Percentiles rank a stretch among this genome's conserved stretches.
These are phyloP conservation scores for Propithecus perrieri DNA, from an alignment of 2,797 vertebrate genomes.

Conservation along the genomic window DNA sequence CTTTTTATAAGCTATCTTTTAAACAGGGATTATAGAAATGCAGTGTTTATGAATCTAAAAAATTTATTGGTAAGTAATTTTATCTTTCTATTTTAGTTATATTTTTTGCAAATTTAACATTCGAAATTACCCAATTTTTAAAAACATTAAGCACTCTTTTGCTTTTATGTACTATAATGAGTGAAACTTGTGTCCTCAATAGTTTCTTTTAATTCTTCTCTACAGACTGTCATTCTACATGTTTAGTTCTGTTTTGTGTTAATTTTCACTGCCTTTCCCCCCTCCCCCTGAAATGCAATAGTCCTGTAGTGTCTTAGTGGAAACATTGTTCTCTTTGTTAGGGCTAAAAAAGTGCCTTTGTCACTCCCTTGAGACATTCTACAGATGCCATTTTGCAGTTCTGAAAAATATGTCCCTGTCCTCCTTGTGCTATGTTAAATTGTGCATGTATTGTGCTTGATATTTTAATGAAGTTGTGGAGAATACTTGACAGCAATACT, in stretches of 20 bases:
- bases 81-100: not conserved
- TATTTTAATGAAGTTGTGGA: constrained; percentile 77
- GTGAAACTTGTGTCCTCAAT: constrained; percentile 22
- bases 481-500: constrained; percentile 58
- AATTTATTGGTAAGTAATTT: not conserved
- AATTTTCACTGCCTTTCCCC: constrained; percentile 42
- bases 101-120: constrained; percentile 31
- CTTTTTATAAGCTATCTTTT: not conserved
- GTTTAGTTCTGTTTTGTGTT: constrained; percentile 70
- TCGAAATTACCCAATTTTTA: constrained; percentile 18
- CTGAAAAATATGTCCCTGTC: constrained; percentile 27
- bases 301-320: constrained; percentile 57
- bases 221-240: constrained; percentile 28
- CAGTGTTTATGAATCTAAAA: not conserved
- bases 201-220: constrained; percentile 51
- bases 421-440: constrained; percentile 61
- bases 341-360: constrained; percentile 77
- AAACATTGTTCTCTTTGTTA: constrained; percentile 81
- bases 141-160: not conserved
- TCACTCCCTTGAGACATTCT: constrained; percentile 77
- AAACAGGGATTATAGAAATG: not conserved
- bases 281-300: constrained; percentile 53
- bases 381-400: constrained; percentile 72
- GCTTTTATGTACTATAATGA: not conserved
- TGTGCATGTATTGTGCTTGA: constrained; percentile 54